phyloP scores from a whole-genome alignment of 2,797 vertebrate genomes.

The Phaenicophaeus curvirostris region DNA sequence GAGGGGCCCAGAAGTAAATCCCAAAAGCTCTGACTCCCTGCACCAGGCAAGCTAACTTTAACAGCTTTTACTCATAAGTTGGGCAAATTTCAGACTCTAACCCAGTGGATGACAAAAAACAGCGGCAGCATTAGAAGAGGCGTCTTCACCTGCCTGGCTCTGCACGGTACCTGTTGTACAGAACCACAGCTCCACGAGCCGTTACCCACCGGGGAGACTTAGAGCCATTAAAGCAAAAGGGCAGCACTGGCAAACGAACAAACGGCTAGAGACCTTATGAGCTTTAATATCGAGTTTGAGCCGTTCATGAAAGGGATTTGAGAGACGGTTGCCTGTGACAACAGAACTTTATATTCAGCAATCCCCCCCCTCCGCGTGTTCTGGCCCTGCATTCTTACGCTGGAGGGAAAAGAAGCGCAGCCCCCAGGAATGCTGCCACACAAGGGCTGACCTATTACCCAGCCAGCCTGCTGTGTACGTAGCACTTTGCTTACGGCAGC shows the following conservation, averaged over 20 bases:
- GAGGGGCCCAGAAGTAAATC: too few species aligned
- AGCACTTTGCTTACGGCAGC: rapidly evolving
- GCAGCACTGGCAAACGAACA: neutral
- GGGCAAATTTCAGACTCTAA: neutral
- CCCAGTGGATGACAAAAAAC: neutral
- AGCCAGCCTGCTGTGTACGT: rapidly evolving
- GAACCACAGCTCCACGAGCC: rapidly evolving
- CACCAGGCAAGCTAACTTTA: neutral
- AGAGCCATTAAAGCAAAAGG: neutral
- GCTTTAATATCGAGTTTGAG: neutral
- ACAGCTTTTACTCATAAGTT: neutral
- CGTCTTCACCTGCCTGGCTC: neutral
- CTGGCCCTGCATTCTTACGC: neutral
- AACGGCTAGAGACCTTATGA: neutral
- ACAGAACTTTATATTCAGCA: neutral
- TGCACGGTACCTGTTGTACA: neutral
- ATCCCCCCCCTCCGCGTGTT: neutral
- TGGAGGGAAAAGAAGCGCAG: neutral
- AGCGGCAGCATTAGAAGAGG: neutral
- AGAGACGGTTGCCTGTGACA: neutral
- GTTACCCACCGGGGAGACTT: neutral
- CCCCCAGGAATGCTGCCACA: neutral
- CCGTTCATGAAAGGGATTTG: neutral
- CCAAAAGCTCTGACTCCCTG: neutral
- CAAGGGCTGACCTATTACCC: neutral